Conservation (phyloP, 2,888 invertebrate genomes). For the Myopa tessellatipennis region DNA sequence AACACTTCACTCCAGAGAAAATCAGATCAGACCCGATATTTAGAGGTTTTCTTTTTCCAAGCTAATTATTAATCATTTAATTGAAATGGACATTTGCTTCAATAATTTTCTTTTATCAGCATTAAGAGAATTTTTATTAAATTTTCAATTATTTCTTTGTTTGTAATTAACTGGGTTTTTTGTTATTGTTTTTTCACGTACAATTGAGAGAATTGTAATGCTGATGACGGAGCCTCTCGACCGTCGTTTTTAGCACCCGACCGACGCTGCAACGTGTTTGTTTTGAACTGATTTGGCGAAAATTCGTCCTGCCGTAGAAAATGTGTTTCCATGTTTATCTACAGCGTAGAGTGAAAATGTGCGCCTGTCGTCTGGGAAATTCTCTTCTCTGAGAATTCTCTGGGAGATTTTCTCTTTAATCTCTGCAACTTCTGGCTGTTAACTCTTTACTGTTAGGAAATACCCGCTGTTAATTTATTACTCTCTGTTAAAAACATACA, state of each 20-base stretch:
- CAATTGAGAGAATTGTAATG: too few species aligned
- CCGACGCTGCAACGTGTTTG: conserved; percentile 43
- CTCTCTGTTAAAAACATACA: too few species aligned
- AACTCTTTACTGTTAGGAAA: not conserved
- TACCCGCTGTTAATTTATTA: too few species aligned
- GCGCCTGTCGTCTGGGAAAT: not conserved
- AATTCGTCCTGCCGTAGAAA: conserved; percentile 16
- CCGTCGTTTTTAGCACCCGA: conserved; percentile 29
- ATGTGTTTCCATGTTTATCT: not conserved
- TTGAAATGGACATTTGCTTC: not conserved
- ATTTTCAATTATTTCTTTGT: too few species aligned
- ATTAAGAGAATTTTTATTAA: too few species aligned
- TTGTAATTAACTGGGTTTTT: not conserved
- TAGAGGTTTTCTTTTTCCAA: not conserved
- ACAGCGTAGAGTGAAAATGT: not conserved
- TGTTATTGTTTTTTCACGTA: not conserved
- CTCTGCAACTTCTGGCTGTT: not conserved
- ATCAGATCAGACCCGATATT: too few species aligned
- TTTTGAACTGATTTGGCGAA: conserved; percentile 44
- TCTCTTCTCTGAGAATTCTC: not conserved
- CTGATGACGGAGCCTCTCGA: not conserved
- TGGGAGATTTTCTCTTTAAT: too few species aligned
- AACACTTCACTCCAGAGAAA: not conserved
- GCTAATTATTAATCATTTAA: not conserved
- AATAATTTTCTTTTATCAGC: not conserved